Evolutionary conservation across 1,140 invertebrate genomes (phyloP).

Genomic region (Bombus waltoni): DNA sequence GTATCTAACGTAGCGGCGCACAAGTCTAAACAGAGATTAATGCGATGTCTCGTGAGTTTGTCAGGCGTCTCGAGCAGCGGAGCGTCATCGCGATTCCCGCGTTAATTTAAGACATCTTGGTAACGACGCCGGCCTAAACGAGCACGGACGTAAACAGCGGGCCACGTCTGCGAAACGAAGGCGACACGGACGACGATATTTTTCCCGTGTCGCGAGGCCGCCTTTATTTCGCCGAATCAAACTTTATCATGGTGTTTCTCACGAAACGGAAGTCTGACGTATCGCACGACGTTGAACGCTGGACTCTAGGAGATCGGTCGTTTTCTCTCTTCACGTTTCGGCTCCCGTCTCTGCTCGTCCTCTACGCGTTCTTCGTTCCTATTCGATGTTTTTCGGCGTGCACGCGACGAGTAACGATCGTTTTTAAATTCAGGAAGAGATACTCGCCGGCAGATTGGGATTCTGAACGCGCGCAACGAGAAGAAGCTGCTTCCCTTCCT

Average conservation of each 20-base stretch:
- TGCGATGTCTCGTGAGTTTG: neutral
- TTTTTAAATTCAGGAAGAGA: slow-evolving; percentile 48
- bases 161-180: neutral
- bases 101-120: neutral
- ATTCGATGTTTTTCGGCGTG: neutral
- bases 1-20: neutral
- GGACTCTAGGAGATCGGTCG: neutral
- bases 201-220: neutral
- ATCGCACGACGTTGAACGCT: slow-evolving; percentile 31
- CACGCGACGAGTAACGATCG: slow-evolving; percentile 16
- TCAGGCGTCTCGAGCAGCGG: neutral
- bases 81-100: neutral
- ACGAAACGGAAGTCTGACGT: neutral
- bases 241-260: slow-evolving; percentile 35
- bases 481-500: neutral
- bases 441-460: slow-evolving; percentile 29
- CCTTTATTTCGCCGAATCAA: slow-evolving; percentile 27
- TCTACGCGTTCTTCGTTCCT: neutral
- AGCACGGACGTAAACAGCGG: neutral
- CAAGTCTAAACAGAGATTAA: neutral
- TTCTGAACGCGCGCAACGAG: neutral
- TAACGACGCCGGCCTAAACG: neutral
- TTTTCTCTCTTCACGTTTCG: neutral
- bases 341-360: too few species aligned
- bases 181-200: too few species aligned